A percentile compares a stretch with the other conserved stretches of the same genome.
phyloP scores from a whole-genome alignment of 2,797 vertebrate species.

The Sparidentex hasta region DNA sequence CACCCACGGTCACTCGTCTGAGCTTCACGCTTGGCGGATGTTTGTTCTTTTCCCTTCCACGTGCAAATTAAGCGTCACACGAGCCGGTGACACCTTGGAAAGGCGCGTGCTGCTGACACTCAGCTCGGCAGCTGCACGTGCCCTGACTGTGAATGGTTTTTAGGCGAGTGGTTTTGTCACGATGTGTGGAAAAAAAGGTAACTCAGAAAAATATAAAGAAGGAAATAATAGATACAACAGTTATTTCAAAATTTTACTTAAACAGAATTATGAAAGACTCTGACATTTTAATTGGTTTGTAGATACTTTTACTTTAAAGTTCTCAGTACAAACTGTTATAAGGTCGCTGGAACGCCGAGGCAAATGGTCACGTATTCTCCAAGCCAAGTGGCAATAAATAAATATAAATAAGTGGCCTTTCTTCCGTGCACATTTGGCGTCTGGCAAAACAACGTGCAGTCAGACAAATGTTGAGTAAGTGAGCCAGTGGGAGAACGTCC shows the following conservation, averaged over 20 bases:
- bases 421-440: conserved; percentile 23
- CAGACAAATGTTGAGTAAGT: conserved; percentile 44
- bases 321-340: not conserved
- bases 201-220: not conserved
- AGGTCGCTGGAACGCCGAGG: not conserved
- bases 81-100: conserved; percentile 34
- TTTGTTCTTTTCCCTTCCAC: conserved; percentile 17
- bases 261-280: too few species aligned
- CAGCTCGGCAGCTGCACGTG: conserved; percentile 33
- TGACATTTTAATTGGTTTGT: too few species aligned
- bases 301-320: too few species aligned
- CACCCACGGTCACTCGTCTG: conserved; percentile 6
- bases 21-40: conserved; percentile 48
- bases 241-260: too few species aligned
- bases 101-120: conserved; percentile 48
- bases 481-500: conserved; percentile 56
- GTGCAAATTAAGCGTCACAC: conserved; percentile 47
- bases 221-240: too few species aligned
- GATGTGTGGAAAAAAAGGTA: not conserved
- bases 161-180: not conserved
- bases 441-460: not conserved
- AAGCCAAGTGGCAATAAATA: not conserved
- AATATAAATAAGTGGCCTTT: not conserved
- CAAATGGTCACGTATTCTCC: conserved; percentile 18
- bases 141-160: not conserved